Percentiles rank a stretch among this genome's conserved stretches.
These are phyloP conservation scores for Micropoecilia bifurca DNA, from an alignment of 2,797 vertebrate genomes.

Conservation along the genomic window DNA sequence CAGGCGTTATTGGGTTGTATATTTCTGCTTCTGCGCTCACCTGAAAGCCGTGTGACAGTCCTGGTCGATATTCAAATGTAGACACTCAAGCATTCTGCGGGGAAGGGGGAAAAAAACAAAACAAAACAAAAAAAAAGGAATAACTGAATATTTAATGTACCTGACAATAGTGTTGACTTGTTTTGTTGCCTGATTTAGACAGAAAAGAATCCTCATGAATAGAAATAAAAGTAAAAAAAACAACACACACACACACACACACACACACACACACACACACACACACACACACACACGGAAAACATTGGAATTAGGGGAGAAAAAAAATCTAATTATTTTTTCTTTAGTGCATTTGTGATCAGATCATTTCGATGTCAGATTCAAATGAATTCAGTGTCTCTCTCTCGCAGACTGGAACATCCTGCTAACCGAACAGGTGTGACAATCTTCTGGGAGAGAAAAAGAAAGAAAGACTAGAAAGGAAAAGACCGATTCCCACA, in stretches of 20 bases:
- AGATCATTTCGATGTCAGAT: conserved; percentile 40
- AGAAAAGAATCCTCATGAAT: conserved; percentile 43
- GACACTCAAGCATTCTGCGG: conserved; percentile 73
- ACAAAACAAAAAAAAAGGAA: conserved; percentile 61
- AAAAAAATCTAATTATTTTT: conserved; percentile 54
- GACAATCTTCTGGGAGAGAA: conserved; percentile 56
- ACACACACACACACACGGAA: neutral
- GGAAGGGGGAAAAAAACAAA: conserved; percentile 26
- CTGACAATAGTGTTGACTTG: conserved; percentile 75
- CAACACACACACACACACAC: too few species aligned
- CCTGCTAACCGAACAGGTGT: conserved; percentile 77
- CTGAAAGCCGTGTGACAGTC: conserved; percentile 80
- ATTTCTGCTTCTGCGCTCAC: conserved; percentile 74
- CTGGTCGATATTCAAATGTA: conserved; percentile 79
- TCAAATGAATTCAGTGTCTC: conserved; percentile 40
- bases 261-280: neutral
- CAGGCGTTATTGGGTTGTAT: conserved; percentile 74
- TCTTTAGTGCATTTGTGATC: conserved; percentile 42
- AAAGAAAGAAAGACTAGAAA: conserved; percentile 30
- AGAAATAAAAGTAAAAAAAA: conserved; percentile 8
- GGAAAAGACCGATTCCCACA: conserved; percentile 58
- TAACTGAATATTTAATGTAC: conserved; percentile 82
- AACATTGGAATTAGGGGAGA: conserved; percentile 16
- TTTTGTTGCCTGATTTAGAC: conserved; percentile 70
- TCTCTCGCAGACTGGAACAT: conserved; percentile 44